Evolutionary conservation across 2,888 invertebrate species (phyloP), one percentile per base, ranked within the genome.

Genomic region (Lycia hirtaria): DNA sequence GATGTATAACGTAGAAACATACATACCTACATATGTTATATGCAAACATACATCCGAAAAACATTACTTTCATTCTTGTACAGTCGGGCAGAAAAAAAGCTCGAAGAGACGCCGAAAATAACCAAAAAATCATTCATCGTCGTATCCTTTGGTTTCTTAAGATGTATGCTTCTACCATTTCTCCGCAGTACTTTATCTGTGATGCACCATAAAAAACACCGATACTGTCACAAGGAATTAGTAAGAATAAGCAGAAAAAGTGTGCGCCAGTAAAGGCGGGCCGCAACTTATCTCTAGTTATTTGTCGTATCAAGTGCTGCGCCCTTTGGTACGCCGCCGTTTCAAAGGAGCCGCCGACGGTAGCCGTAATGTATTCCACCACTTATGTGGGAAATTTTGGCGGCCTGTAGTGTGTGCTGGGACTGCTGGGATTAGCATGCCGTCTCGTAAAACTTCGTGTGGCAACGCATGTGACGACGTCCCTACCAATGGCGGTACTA

Each of bases 291-390:
- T 92, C 90, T 88, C 72, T 75, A 71, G 83, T 86, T 89, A 89
- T 91, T 92, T 91, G 89, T 91, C 87, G 85, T 85, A 88, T 86
- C 85, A 85, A 87, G 89, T 86, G 82, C 80, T 81, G 80, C 73
- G 73, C 78, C 74, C 80, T 83, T 80, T 73, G 69, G 69, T 59
- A 73, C 17, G 81, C 78, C 76, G 83, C 73, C 63, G 69, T 74
- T 68, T 86, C 87, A 90, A 89, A 91, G 80, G 62, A 57, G 72
- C 87, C 87, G 89, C 83, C 74, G 71, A 84, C 89, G 75, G 91
- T 88, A 90, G 90, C 87, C 62, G 77, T 75, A 57, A 53, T 58
- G 57, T 75, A 76, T 75, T 75, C 76, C 67, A 71, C 78, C 78
- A 76, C 81, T 81, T 81, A 75, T 75, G 75, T 81, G 80, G 73